These are phyloP conservation scores for Nasonia giraulti DNA, from an alignment of 1,140 invertebrate genomes.

Conservation along the genomic window DNA sequence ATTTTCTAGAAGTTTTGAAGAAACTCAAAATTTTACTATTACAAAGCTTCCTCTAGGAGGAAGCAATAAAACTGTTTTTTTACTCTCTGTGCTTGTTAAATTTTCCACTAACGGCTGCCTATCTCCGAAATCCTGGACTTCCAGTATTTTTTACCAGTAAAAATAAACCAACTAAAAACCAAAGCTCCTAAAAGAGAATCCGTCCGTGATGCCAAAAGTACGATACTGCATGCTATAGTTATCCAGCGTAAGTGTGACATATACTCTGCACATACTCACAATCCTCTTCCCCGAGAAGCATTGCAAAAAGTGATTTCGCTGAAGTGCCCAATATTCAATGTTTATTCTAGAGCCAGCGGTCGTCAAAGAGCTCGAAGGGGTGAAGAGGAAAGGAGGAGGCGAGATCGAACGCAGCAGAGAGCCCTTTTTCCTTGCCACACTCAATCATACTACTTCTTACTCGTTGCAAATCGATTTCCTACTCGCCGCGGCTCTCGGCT, in stretches of 20 bases:
- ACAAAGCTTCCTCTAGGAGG: no score
- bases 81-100: no score
- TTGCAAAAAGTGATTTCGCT: background rate
- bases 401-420: background rate
- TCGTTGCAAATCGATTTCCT: constrained; percentile 27
- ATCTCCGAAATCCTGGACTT: no score
- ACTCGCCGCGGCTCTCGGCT: background rate
- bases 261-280: background rate
- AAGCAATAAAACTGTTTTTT: no score
- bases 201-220: no score
- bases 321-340: background rate
- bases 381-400: background rate
- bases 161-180: no score
- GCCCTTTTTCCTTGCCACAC: background rate
- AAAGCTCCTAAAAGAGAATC: no score
- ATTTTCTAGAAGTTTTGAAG: no score
- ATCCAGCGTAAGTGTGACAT: background rate
- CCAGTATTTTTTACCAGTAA: no score
- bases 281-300: background rate
- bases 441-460: constrained; percentile 27
- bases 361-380: background rate
- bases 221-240: background rate
- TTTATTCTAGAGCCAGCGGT: background rate
- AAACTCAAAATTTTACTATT: no score
- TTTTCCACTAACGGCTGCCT: no score